A percentile compares a stretch with the other conserved stretches of the same genome.
phyloP scores from a whole-genome alignment of 1,140 invertebrate species.

The Heliothis virescens region DNA sequence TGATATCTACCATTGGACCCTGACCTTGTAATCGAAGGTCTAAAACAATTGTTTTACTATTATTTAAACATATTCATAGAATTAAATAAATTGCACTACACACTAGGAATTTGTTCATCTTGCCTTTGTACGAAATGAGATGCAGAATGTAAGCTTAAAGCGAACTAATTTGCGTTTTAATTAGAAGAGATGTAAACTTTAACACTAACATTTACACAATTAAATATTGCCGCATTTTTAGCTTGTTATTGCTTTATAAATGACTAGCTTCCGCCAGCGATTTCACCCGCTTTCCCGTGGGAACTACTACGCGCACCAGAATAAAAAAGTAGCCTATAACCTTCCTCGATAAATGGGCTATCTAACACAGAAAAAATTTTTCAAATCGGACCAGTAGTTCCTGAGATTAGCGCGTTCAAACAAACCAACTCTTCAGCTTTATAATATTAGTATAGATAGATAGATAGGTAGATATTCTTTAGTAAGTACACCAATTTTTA shows the following conservation, averaged over 20 bases:
- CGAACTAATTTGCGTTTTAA: conserved; percentile 7
- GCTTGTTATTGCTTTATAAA: not conserved
- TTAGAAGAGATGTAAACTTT: not conserved
- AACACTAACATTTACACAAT: not conserved
- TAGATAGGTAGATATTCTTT: too few relatives aligned
- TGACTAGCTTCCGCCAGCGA: too few relatives aligned
- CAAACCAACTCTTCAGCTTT: too few relatives aligned
- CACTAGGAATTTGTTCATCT: conserved; percentile 16
- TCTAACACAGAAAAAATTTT: too few relatives aligned
- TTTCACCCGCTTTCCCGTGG: too few relatives aligned
- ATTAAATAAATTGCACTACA: conserved; percentile 7
- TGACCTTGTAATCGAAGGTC: conserved; percentile 25
- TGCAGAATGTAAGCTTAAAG: not conserved
- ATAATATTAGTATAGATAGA: too few relatives aligned
- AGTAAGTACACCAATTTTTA: too few relatives aligned
- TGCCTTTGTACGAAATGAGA: not conserved
- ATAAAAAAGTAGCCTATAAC: too few relatives aligned
- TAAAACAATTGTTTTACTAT: not conserved
- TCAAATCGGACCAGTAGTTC: too few relatives aligned
- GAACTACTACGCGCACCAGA: too few relatives aligned
- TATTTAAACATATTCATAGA: not conserved
- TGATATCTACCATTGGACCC: conserved; percentile 4
- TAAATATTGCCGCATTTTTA: not conserved
- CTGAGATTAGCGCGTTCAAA: too few relatives aligned
- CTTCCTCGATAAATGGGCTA: too few relatives aligned